Conservation (phyloP, 2,888 invertebrate species). For the Hesperia comma region DNA sequence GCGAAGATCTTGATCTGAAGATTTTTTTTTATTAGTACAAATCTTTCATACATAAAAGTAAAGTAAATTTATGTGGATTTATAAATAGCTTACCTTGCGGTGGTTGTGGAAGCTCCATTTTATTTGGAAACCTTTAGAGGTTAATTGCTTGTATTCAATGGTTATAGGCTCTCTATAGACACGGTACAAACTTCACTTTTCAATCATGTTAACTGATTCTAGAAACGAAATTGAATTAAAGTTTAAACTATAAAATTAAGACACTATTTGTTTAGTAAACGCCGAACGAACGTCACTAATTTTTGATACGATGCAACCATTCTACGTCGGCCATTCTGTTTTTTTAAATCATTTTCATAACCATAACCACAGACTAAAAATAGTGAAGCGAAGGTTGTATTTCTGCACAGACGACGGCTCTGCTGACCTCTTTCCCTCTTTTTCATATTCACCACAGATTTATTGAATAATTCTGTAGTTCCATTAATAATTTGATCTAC, state of each 20-base stretch:
- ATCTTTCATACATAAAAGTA: not conserved
- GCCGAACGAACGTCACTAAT: slow-evolving; percentile 20
- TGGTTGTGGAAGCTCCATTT: slow-evolving; percentile 83
- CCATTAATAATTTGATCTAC: too few relatives aligned
- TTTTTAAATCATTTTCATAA: slow-evolving; percentile 7
- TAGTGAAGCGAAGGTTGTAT: too few relatives aligned
- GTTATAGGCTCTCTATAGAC: slow-evolving; percentile 2
- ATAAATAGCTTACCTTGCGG: slow-evolving; percentile 82
- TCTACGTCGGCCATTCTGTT: slow-evolving; percentile 25
- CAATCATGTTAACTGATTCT: slow-evolving; percentile 11
- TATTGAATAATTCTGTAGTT: too few relatives aligned
- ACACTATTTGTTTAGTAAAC: slow-evolving; percentile 17
- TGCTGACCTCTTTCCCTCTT: too few relatives aligned
- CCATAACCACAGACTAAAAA: not conserved
- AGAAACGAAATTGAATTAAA: not conserved
- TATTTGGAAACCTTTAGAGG: slow-evolving; percentile 60
- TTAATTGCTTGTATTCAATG: slow-evolving; percentile 50
- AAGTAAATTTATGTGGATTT: not conserved
- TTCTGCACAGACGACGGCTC: too few relatives aligned
- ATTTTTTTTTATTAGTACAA: slow-evolving; percentile 39
- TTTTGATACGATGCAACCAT: slow-evolving; percentile 21
- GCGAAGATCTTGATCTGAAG: slow-evolving; percentile 95
- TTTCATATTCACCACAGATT: too few relatives aligned
- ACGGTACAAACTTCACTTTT: slow-evolving; percentile 18
- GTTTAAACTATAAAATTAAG: not conserved